A percentile compares a stretch with the other conserved stretches of the same genome.
Evolutionary conservation across 2,888 invertebrate genomes (phyloP).

Genomic region (Pammene fasciana): DNA sequence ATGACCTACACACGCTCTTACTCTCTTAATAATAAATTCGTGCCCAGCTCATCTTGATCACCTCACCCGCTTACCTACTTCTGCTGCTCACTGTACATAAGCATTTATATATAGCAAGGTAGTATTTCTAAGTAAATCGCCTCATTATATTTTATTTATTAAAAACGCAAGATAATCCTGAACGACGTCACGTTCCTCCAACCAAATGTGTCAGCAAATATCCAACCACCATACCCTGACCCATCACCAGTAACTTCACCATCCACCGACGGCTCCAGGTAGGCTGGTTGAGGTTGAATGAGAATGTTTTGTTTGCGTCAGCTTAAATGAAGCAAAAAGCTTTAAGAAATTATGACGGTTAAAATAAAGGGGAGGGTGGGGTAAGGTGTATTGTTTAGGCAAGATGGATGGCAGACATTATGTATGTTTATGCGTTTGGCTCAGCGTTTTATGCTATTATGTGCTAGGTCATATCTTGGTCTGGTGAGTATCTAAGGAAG

Average conservation of each 20-base stretch:
- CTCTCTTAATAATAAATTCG: too few species aligned
- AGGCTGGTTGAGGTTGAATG: constrained; percentile 48
- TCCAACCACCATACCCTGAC: constrained; percentile 53
- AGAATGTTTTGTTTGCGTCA: constrained; percentile 59
- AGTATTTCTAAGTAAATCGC: constrained; percentile 2
- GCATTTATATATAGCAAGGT: too few species aligned
- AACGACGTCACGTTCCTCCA: constrained; percentile 31
- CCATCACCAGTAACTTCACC: constrained; percentile 17
- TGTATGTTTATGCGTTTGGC: constrained; percentile 31
- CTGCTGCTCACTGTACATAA: too few species aligned
- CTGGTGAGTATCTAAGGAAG: not conserved
- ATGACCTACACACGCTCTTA: too few species aligned
- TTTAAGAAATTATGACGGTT: constrained; percentile 55
- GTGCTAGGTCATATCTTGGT: constrained; percentile 20
- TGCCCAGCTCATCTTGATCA: too few species aligned
- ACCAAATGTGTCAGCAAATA: constrained; percentile 42
- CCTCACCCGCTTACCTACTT: too few species aligned
- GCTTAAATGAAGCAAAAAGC: constrained; percentile 69
- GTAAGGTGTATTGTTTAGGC: constrained; percentile 43
- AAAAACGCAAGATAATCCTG: constrained; percentile 31
- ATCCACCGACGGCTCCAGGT: constrained; percentile 48
- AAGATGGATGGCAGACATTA: constrained; percentile 53
- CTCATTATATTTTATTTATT: constrained; percentile 22
- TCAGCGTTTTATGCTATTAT: constrained; percentile 2
- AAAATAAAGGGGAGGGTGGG: constrained; percentile 44